Percentiles rank a stretch among this genome's conserved stretches.
These are phyloP conservation scores for Heliconius hermathena DNA, from an alignment of 1,140 invertebrate genomes.

Conservation along the genomic window DNA sequence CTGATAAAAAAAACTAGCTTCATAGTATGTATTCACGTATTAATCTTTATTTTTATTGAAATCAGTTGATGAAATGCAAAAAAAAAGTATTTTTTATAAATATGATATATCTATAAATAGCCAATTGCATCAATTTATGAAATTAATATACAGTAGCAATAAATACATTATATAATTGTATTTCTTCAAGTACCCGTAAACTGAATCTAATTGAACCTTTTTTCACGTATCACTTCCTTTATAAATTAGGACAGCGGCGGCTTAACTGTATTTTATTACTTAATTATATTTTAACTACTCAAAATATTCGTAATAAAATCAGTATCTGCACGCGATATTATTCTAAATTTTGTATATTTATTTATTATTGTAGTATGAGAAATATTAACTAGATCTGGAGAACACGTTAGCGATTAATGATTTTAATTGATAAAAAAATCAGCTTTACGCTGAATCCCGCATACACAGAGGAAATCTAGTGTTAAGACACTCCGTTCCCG, in stretches of 20 bases:
- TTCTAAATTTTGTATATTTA: background rate
- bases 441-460: no score
- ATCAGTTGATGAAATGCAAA: no score
- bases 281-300: background rate
- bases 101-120: background rate
- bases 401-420: background rate
- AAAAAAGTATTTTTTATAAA: no score
- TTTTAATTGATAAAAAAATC: no score
- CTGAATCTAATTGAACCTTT: slow-evolving; percentile 24
- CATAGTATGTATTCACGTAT: no score
- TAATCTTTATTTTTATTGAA: no score
- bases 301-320: background rate
- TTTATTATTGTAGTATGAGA: background rate
- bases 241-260: background rate
- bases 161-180: slow-evolving; percentile 7
- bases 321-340: slow-evolving; percentile 9
- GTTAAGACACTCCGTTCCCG: no score
- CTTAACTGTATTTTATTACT: slow-evolving; percentile 11
- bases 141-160: background rate
- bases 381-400: background rate
- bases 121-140: background rate
- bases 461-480: background rate
- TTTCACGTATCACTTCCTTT: slow-evolving; percentile 36
- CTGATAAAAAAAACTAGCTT: no score
- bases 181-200: slow-evolving; percentile 20